phyloP scores from a whole-genome alignment of 2,888 invertebrate species.

The Thecocarcelia acutangulata region DNA sequence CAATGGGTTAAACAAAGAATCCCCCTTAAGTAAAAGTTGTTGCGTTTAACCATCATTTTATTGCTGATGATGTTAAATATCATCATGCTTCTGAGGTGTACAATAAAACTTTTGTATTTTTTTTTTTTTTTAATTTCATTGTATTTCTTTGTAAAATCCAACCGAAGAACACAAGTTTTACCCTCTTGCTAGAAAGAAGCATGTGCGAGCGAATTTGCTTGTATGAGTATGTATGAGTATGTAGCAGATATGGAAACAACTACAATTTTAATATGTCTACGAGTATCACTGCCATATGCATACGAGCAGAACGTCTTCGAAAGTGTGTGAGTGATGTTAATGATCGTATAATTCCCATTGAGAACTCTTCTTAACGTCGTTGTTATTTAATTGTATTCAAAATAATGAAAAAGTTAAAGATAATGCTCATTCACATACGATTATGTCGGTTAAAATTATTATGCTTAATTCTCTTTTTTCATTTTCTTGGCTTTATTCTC shows the following conservation, averaged over 20 bases:
- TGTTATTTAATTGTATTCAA: conserved; percentile 22
- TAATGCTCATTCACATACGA: conserved; percentile 45
- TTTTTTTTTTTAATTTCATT: neutral
- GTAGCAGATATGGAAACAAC: neutral
- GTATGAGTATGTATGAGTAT: too few relatives aligned
- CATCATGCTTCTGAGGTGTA: conserved; percentile 44
- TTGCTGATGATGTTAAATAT: conserved; percentile 45
- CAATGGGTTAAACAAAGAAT: conserved; percentile 31
- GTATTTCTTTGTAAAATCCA: conserved; percentile 8
- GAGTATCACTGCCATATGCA: too few relatives aligned
- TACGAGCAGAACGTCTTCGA: conserved; percentile 21
- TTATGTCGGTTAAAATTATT: conserved; percentile 47
- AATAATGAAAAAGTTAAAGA: conserved; percentile 36
- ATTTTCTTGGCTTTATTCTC: neutral
- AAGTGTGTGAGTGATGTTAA: conserved; percentile 53
- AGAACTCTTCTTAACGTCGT: neutral
- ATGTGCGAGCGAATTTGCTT: neutral
- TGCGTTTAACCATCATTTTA: conserved; percentile 31
- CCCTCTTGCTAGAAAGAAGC: conserved; percentile 42
- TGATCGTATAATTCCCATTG: conserved; percentile 45
- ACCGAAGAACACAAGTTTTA: conserved; percentile 20
- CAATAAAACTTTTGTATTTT: conserved; percentile 41
- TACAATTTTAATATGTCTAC: conserved; percentile 20
- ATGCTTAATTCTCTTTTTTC: conserved; percentile 5
- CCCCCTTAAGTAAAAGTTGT: conserved; percentile 15